Evolutionary conservation across 2,797 vertebrate species (phyloP).

Genomic region (Sciurus carolinensis): DNA sequence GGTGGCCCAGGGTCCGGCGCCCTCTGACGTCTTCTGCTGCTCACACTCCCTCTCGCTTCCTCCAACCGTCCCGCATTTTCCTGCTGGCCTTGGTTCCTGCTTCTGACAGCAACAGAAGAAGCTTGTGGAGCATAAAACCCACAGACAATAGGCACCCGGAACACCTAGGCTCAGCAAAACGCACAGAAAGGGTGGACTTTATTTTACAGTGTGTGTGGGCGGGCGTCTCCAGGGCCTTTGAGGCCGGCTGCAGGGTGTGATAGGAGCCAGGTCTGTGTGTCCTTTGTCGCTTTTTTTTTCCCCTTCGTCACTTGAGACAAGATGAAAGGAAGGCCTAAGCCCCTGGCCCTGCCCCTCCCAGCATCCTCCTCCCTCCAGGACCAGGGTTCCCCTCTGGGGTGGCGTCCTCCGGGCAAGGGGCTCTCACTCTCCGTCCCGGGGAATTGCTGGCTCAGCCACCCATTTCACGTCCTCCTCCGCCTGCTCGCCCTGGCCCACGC

Average conservation of each 20-base stretch:
- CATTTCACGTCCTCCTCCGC: background rate
- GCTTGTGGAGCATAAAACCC: slow-evolving; percentile 50
- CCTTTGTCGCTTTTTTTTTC: slow-evolving; percentile 22
- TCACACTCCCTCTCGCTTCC: background rate
- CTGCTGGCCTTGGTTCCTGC: background rate
- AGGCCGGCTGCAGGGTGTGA: background rate
- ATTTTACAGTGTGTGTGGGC: slow-evolving; percentile 82
- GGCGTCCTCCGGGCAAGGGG: background rate
- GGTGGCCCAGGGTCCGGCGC: background rate
- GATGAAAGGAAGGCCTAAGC: slow-evolving; percentile 56
- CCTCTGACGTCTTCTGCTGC: background rate
- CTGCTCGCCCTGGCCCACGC: background rate
- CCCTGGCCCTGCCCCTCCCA: slow-evolving; percentile 1
- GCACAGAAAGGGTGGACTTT: slow-evolving; percentile 81
- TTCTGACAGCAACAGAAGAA: slow-evolving; percentile 65
- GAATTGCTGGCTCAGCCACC: slow-evolving; percentile 42
- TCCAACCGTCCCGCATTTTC: background rate
- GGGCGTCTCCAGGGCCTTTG: slow-evolving; percentile 48
- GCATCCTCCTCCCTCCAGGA: background rate
- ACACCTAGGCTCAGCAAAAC: slow-evolving; percentile 72
- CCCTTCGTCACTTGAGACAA: background rate
- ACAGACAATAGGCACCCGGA: slow-evolving; percentile 68
- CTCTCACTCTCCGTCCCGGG: background rate
- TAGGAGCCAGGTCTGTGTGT: background rate
- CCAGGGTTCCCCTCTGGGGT: background rate